Percentiles rank a stretch among this genome's conserved stretches.
These are phyloP conservation scores for Steromphala cineraria DNA, from an alignment of 2,888 invertebrate species.

Conservation along the genomic window DNA sequence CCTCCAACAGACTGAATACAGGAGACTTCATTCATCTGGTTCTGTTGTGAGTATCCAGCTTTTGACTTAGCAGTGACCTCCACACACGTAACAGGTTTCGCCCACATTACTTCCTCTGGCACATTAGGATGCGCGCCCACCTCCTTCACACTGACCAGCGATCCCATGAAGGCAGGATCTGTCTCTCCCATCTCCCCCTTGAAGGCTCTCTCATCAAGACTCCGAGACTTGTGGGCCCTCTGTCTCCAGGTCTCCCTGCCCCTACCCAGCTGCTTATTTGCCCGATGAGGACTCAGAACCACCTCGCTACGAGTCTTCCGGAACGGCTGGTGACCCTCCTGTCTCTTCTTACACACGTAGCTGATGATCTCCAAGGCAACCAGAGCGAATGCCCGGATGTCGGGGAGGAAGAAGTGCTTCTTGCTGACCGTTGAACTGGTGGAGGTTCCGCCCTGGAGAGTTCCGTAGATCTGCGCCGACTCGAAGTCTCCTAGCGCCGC, in stretches of 20 bases:
- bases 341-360: constrained; percentile 56
- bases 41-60: background rate
- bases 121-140: background rate
- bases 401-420: constrained; percentile 63
- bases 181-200: background rate
- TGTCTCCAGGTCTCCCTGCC: background rate
- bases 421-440: constrained; percentile 50
- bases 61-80: background rate
- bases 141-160: background rate
- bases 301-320: background rate
- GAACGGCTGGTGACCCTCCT: constrained; percentile 40
- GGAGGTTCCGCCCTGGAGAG: constrained; percentile 58
- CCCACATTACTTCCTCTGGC: background rate
- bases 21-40: background rate
- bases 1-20: background rate
- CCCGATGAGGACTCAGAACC: background rate
- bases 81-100: background rate
- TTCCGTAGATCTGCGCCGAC: constrained; percentile 62
- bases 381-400: constrained; percentile 65
- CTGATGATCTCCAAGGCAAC: constrained; percentile 61
- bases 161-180: background rate
- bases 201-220: background rate
- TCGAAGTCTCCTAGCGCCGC: constrained; percentile 69
- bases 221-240: background rate
- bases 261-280: background rate